A percentile compares a stretch with the other conserved stretches of the same genome.
Evolutionary conservation across 2,113 vertebrate species (phyloP).

Genomic region (Maccullochella peelii): DNA sequence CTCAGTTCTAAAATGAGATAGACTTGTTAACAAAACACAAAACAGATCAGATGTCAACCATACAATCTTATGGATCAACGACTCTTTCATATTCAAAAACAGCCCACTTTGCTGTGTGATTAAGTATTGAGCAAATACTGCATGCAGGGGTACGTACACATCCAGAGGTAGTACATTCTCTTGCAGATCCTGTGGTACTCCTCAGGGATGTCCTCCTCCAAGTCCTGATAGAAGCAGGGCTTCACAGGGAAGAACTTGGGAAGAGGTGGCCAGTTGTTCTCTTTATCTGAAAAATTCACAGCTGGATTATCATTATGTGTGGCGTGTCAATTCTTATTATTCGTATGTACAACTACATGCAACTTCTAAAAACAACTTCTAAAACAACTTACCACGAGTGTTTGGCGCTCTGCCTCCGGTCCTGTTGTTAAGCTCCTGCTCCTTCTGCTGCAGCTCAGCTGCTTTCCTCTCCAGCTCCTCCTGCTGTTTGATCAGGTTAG

Average conservation of each 20-base stretch:
- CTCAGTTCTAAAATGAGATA: background rate
- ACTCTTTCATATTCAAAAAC: background rate
- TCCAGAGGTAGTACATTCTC: conserved; percentile 99
- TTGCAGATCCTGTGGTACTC: conserved; percentile 93
- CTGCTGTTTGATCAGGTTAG: conserved; percentile 92
- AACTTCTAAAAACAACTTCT: background rate
- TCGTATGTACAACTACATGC: background rate
- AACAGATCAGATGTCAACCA: background rate
- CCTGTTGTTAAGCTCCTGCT: conserved; percentile 89
- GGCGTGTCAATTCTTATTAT: background rate
- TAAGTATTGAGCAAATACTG: background rate
- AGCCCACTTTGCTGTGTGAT: background rate
- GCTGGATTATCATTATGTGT: background rate
- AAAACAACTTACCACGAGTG: conserved; percentile 41
- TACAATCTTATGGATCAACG: background rate
- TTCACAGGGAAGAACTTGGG: conserved; percentile 90
- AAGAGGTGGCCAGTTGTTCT: conserved; percentile 98
- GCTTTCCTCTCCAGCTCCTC: conserved; percentile 96
- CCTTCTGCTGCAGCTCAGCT: conserved; percentile 94
- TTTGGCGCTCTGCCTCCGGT: background rate
- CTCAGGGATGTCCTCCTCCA: conserved; percentile 94
- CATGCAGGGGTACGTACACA: conserved; percentile 85
- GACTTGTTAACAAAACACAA: background rate
- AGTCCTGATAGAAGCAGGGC: conserved; percentile 98
- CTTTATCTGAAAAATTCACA: conserved; percentile 82